Evolutionary conservation across 2,888 invertebrate genomes (phyloP), one percentile per base, ranked within the genome.

Genomic region (Anthoptus insignis): DNA sequence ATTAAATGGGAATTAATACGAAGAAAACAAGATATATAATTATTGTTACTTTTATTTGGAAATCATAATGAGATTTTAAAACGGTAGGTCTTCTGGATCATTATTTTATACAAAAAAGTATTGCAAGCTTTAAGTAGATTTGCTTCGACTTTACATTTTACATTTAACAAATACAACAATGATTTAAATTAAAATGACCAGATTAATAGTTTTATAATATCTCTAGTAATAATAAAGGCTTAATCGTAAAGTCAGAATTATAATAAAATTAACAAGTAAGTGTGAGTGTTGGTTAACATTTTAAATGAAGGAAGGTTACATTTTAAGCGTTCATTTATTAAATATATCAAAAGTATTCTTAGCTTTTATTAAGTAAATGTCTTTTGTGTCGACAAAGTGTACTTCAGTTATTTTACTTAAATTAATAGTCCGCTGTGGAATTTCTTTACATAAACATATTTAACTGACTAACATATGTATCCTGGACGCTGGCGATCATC

Each of bases 141-240:
- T 89, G 85, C 84, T 86, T 88, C 75, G 85, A 88, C 88, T 89
- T 88, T 83, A 88, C 78, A 86, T 89, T 89, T 88, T 83, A 88
- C 78, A 86, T 86, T 83, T 74, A 91, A 89, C 89, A 91, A 91
- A 87, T 90, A 91, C 87, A 93, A 91, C 89, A 91, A 90, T 89
- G 90, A 88, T 92, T 91, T 92, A 91, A 91, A 92, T 90, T 87
- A 91, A 89, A 92, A 92, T 93, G 92, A 93, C 93, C 93, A 93
- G 93, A 93, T 93, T 93, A 93, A 91, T 92, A 89, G 86, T 87
- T 91, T 88, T 86, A 88, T 81, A 86, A 83, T 78, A 76, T 70
- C 81, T 88, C 88, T 91, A 87, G 89, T 88, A 88, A 89, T 87
- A 88, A 88, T 87, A 88, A 72, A 84, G 86, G 85, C 88, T 89